These are phyloP conservation scores for Sparus aurata DNA, from an alignment of 2,797 vertebrate species.

Conservation along the genomic window DNA sequence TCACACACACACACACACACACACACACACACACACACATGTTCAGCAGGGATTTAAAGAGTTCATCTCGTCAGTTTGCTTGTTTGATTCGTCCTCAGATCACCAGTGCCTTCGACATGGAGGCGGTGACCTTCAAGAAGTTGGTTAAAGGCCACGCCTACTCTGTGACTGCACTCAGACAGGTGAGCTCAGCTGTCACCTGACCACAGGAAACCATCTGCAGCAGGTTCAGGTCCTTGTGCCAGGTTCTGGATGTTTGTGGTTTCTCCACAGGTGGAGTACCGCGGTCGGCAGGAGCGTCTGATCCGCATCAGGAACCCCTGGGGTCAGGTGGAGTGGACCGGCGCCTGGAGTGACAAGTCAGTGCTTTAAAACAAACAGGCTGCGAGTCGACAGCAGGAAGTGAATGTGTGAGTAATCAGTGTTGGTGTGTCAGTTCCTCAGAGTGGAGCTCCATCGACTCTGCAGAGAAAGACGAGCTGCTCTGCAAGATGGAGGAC, in stretches of 20 bases:
- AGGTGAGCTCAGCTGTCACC: slow-evolving; percentile 80
- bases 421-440: slow-evolving; percentile 80
- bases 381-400: background rate
- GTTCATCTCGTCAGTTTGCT: background rate
- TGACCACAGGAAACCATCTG: no score
- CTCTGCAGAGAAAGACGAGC: slow-evolving; percentile 80
- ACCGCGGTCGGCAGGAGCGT: slow-evolving; percentile 80
- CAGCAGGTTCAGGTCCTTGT: background rate
- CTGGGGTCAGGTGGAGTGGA: slow-evolving; percentile 96
- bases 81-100: slow-evolving; percentile 79
- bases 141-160: slow-evolving; percentile 95
- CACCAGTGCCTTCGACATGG: slow-evolving; percentile 88
- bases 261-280: slow-evolving; percentile 82
- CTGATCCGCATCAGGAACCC: slow-evolving; percentile 93
- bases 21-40: background rate
- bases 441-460: slow-evolving; percentile 89
- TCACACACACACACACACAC: slow-evolving; percentile 1
- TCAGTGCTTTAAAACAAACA: slow-evolving; percentile 63
- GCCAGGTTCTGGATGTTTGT: background rate
- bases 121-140: slow-evolving; percentile 92
- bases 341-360: slow-evolving; percentile 95
- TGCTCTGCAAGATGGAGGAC: slow-evolving; percentile 91
- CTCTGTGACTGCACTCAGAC: slow-evolving; percentile 88
- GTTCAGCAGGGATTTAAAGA: no score
- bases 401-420: background rate